Percentiles rank a stretch among this genome's conserved stretches.
Conservation (phyloP, 2,888 invertebrate species). For the Strigamia transsilvanica region DNA sequence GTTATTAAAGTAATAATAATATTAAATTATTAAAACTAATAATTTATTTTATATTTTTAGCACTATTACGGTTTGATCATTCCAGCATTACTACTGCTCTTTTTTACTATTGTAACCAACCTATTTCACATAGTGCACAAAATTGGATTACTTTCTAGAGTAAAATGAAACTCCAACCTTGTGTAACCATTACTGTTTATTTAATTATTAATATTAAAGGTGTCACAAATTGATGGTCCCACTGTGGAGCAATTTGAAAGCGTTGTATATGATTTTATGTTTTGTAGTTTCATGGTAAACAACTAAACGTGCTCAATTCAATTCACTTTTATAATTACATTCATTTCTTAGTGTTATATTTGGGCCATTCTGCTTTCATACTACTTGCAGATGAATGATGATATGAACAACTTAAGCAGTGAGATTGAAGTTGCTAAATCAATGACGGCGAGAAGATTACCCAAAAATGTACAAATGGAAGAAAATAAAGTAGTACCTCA, state of each 20-base stretch:
- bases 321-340: background rate
- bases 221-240: background rate
- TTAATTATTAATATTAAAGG: background rate
- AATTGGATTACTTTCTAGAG: background rate
- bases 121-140: conserved; percentile 13
- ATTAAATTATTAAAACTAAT: background rate
- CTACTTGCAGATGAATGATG: conserved; percentile 10
- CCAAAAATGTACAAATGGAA: conserved; percentile 12
- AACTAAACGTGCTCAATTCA: background rate
- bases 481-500: background rate
- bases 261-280: conserved; percentile 1
- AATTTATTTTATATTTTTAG: background rate
- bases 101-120: conserved; percentile 2
- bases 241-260: conserved; percentile 35
- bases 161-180: background rate
- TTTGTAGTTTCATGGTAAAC: conserved; percentile 29
- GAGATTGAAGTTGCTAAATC: conserved; percentile 5
- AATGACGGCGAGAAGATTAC: background rate
- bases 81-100: background rate
- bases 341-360: conserved; percentile 18
- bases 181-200: background rate
- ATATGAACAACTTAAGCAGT: background rate
- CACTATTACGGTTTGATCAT: conserved; percentile 12
- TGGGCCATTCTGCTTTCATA: background rate
- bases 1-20: conserved; percentile 2